Evolutionary conservation across 2,113 vertebrate species (phyloP).

Genomic region (Lates calcarifer): DNA sequence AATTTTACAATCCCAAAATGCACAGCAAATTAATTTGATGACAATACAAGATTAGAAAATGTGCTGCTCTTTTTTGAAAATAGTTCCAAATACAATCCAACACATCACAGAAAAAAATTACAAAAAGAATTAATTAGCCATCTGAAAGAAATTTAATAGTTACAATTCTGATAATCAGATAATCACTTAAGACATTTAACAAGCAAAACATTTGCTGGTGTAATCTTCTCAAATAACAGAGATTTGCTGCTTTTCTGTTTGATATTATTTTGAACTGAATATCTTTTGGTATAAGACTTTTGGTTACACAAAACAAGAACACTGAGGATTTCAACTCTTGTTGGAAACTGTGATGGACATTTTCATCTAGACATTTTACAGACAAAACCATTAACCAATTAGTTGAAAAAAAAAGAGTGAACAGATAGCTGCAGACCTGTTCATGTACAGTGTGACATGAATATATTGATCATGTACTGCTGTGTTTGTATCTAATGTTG

Average conservation of each 20-base stretch:
- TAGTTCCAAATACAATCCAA: neutral
- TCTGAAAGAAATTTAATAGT: neutral
- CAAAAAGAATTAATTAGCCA: neutral
- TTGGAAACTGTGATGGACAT: neutral
- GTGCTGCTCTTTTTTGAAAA: neutral
- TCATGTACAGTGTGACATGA: conserved; percentile 24
- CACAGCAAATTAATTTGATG: neutral
- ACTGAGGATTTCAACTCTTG: neutral
- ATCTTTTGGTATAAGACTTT: neutral
- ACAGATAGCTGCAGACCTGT: neutral
- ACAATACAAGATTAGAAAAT: neutral
- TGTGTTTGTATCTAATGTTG: conserved; percentile 44
- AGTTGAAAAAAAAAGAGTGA: neutral
- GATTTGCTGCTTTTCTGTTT: neutral
- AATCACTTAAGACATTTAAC: neutral
- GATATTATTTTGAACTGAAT: neutral
- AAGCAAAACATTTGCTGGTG: no score
- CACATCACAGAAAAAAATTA: neutral
- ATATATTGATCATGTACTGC: conserved; percentile 51
- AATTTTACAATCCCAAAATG: neutral
- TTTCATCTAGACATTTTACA: neutral
- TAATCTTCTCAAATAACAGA: no score
- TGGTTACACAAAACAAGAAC: neutral
- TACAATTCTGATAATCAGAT: neutral
- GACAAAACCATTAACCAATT: neutral